A percentile compares a stretch with the other conserved stretches of the same genome.
These are phyloP conservation scores for Morinoia aosen DNA, from an alignment of 2,888 invertebrate species.

Conservation along the genomic window DNA sequence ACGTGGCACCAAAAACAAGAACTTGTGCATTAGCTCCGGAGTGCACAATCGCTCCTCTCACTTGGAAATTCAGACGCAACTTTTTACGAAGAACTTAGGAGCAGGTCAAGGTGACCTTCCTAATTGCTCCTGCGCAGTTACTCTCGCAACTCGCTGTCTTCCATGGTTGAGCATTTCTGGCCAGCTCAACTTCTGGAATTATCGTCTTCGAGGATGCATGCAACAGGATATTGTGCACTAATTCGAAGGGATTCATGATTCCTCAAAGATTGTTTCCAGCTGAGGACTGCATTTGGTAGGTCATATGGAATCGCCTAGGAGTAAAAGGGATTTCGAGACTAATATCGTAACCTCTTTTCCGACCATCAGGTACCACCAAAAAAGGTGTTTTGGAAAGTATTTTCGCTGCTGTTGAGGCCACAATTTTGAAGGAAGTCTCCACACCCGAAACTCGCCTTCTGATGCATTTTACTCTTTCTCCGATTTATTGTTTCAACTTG, in stretches of 20 bases:
- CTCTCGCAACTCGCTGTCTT: neutral
- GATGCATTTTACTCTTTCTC: neutral
- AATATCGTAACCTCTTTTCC: neutral
- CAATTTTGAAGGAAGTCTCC: neutral
- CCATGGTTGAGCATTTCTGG: neutral
- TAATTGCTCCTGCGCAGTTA: neutral
- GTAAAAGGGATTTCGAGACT: neutral
- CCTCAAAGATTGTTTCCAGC: neutral
- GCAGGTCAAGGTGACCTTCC: neutral
- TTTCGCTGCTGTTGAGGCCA: neutral
- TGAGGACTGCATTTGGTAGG: neutral
- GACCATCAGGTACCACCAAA: neutral
- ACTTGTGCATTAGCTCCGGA: neutral
- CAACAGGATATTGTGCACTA: neutral
- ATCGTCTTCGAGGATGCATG: neutral
- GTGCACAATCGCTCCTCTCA: neutral
- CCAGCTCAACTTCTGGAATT: too few species aligned
- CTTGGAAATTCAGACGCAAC: neutral
- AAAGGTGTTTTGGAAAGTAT: neutral
- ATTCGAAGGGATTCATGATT: neutral
- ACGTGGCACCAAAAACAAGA: neutral
- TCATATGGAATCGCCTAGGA: neutral
- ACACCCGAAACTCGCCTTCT: neutral
- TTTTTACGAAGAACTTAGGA: neutral
- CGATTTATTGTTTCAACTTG: neutral